Conservation (phyloP, 2,888 invertebrate genomes). For the Embidobia sp. region DNA sequence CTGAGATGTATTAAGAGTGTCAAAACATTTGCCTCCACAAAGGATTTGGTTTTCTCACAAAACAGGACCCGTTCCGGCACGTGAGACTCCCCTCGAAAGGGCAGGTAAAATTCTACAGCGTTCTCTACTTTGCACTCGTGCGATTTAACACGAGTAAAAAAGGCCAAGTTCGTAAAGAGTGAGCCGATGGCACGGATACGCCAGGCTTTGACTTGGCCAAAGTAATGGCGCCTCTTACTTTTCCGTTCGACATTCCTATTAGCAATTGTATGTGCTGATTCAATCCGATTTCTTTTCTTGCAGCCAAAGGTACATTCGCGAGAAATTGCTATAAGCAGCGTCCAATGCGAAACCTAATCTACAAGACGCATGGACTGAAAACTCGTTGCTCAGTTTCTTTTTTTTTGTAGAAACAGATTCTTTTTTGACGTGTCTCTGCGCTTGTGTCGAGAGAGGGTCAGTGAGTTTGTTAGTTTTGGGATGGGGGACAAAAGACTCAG, state of each 20-base stretch:
- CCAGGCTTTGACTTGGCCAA: slow-evolving; percentile 39
- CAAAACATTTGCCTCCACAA: no score
- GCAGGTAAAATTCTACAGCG: slow-evolving; percentile 12
- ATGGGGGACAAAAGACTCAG: neutral
- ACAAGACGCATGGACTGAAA: slow-evolving; percentile 16
- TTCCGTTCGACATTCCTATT: slow-evolving; percentile 64
- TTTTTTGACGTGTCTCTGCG: slow-evolving; percentile 3
- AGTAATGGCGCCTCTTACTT: slow-evolving; percentile 64
- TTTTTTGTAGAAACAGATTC: no score
- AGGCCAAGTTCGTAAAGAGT: slow-evolving; percentile 21
- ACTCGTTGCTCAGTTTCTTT: neutral
- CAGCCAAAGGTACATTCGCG: slow-evolving; percentile 20
- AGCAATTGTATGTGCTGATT: slow-evolving; percentile 62
- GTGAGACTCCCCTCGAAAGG: slow-evolving; percentile 21
- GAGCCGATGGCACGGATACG: slow-evolving; percentile 52
- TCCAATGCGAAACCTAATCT: slow-evolving; percentile 45
- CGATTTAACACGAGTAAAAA: slow-evolving; percentile 40
- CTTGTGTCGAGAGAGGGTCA: no score
- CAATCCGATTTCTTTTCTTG: slow-evolving; percentile 56
- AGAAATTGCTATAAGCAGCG: slow-evolving; percentile 38
- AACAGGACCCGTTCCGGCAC: no score
- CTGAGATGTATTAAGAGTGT: no score
- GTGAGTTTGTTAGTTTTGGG: slow-evolving; percentile 21
- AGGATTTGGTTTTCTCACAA: no score
- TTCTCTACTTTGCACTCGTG: neutral